Evolutionary conservation across 2,113 vertebrate species (phyloP).

Genomic region (Gopherus evgoodei): DNA sequence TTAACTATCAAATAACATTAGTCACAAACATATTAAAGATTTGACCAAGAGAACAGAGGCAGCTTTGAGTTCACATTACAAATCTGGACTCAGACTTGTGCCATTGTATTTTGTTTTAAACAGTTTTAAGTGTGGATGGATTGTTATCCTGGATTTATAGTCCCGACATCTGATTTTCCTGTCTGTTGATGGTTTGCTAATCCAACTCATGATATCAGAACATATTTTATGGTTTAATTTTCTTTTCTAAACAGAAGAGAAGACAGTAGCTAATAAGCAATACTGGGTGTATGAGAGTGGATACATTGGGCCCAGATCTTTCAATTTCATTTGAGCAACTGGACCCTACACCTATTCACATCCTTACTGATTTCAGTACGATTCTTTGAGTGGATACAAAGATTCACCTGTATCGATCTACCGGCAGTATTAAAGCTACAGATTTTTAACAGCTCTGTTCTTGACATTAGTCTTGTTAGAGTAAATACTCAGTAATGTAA

Average conservation of each 20-base stretch:
- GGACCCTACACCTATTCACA: not conserved
- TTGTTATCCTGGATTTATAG: not conserved
- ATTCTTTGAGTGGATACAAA: not conserved
- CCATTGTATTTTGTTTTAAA: not conserved
- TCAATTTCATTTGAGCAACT: not conserved
- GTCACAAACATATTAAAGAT: not conserved
- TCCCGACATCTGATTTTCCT: not conserved
- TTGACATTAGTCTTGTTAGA: not conserved
- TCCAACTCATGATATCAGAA: not conserved
- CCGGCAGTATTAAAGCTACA: not conserved
- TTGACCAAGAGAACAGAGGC: not conserved
- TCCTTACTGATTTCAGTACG: rapidly evolving
- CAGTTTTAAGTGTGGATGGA: rapidly evolving
- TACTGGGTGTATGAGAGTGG: not conserved
- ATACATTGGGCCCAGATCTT: not conserved
- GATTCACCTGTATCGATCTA: not conserved
- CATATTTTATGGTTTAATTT: not conserved
- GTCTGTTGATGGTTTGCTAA: not conserved
- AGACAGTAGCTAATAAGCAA: not conserved
- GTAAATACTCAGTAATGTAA: not conserved
- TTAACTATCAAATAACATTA: not conserved
- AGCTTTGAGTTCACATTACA: rapidly evolving
- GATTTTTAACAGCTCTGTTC: not conserved
- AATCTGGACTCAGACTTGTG: rapidly evolving
- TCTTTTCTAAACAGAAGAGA: not conserved